Conservation (phyloP, 2,888 invertebrate genomes). For the Coremacera marginata region DNA sequence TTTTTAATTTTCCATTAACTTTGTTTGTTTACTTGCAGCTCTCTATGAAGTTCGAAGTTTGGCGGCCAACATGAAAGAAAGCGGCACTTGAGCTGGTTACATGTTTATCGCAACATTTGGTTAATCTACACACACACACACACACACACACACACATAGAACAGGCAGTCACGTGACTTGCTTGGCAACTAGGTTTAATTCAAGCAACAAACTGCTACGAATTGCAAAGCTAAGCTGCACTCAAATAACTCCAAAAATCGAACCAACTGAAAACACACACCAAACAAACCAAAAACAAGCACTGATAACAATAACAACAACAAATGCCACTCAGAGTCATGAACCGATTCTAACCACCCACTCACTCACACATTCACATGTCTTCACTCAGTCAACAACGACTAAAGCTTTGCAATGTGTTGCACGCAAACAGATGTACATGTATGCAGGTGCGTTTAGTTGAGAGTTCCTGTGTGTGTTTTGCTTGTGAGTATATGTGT, state of each 20-base stretch:
- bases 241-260: too few species aligned
- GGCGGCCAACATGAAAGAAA: not conserved
- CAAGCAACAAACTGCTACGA: not conserved
- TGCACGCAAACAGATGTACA: not conserved
- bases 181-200: not conserved
- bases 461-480: not conserved
- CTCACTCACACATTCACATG: not conserved
- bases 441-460: not conserved
- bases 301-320: too few species aligned
- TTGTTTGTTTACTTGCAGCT: not conserved
- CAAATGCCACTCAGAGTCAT: too few species aligned
- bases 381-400: too few species aligned
- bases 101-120: conserved; percentile 13
- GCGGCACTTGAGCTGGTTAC: not conserved
- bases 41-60: not conserved
- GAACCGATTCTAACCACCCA: not conserved
- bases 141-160: not conserved
- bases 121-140: too few species aligned
- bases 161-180: conserved; percentile 16
- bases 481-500: not conserved
- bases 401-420: not conserved
- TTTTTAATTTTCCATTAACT: conserved; percentile 11
- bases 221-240: not conserved
- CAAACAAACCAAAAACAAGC: too few species aligned
- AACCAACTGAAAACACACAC: too few species aligned